Conservation (phyloP, 2,888 invertebrate genomes). For the Tenodera sinensis region DNA sequence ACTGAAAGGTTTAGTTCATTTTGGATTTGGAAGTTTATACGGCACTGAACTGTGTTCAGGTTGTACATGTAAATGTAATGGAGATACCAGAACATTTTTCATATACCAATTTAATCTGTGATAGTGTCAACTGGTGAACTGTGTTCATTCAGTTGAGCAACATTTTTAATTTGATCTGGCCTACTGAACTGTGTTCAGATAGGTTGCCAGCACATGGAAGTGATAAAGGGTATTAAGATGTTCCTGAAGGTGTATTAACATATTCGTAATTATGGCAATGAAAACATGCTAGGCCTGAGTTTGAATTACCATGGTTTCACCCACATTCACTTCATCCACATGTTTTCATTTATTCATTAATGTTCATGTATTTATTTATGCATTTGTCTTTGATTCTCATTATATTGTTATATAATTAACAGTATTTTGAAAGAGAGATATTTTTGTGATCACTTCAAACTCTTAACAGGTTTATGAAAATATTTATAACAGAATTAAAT, state of each 20-base stretch:
- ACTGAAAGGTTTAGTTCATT: not conserved
- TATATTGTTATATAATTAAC: too few species aligned
- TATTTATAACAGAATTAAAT: too few species aligned
- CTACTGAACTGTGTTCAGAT: too few species aligned
- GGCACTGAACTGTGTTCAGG: not conserved
- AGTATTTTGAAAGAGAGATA: too few species aligned
- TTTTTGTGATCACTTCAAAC: too few species aligned
- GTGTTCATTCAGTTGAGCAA: not conserved
- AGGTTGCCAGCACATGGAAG: too few species aligned
- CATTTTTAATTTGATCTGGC: not conserved
- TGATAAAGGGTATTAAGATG: not conserved
- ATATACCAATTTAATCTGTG: not conserved
- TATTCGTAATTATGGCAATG: not conserved
- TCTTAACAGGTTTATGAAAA: too few species aligned
- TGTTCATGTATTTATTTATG: too few species aligned
- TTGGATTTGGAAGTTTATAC: too few species aligned
- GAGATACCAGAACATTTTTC: not conserved
- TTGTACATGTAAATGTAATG: not conserved
- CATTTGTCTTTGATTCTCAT: too few species aligned
- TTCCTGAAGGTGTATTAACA: not conserved
- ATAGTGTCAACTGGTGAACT: not conserved
- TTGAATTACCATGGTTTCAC: not conserved
- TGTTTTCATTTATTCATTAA: not conserved
- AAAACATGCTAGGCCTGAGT: not conserved
- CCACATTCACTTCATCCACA: not conserved